These are phyloP conservation scores for Protobothrops mucrosquamatus DNA, from an alignment of 2,113 vertebrate species.

Conservation along the genomic window DNA sequence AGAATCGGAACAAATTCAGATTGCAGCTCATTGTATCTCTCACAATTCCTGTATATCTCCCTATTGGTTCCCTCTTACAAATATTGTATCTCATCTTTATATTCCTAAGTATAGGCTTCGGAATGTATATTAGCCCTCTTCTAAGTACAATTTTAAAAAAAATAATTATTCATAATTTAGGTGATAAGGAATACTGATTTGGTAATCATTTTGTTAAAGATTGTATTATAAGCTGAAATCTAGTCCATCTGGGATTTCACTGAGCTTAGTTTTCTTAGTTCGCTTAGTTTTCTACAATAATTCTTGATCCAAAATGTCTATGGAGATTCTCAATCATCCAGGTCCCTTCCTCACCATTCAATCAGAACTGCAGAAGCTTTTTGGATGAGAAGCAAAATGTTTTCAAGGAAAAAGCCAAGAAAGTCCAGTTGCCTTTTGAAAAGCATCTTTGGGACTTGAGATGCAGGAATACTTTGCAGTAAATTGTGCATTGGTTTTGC, in stretches of 20 bases:
- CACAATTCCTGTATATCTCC: background rate
- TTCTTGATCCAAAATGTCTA: background rate
- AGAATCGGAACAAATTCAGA: background rate
- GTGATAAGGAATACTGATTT: background rate
- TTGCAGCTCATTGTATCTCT: background rate
- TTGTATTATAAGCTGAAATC: background rate
- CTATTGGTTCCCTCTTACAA: background rate
- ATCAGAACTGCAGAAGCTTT: background rate
- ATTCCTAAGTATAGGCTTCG: too few relatives aligned
- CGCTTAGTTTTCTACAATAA: background rate
- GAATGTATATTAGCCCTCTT: background rate
- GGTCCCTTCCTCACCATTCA: background rate
- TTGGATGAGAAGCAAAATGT: background rate
- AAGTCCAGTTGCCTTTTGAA: background rate
- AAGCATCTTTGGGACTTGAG: background rate
- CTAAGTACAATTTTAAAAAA: background rate
- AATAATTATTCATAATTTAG: background rate
- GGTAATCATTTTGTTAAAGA: background rate
- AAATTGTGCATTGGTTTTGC: constrained; percentile 13
- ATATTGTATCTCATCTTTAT: background rate
- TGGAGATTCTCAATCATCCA: background rate
- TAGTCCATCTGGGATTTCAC: background rate
- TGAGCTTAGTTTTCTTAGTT: background rate
- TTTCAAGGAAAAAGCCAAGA: background rate
- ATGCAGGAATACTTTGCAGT: background rate